These are phyloP conservation scores for Dasysyrphus albostriatus DNA, from an alignment of 2,888 invertebrate genomes.

Conservation along the genomic window DNA sequence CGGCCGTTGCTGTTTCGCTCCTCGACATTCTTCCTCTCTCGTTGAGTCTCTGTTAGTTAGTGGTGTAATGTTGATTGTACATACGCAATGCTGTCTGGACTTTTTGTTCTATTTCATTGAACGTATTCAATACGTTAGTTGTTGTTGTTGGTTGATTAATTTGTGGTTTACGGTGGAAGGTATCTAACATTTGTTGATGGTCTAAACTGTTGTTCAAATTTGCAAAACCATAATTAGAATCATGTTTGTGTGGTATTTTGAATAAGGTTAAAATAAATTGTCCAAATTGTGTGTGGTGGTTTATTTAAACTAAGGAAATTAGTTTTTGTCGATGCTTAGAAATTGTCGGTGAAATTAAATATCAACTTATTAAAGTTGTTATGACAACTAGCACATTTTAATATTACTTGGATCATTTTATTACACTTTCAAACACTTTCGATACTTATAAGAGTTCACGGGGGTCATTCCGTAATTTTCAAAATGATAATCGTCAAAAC, in stretches of 20 bases:
- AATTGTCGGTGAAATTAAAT: too few species aligned
- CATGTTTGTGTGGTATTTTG: background rate
- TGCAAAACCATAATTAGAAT: slow-evolving; percentile 2
- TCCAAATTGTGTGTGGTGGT: slow-evolving; percentile 40
- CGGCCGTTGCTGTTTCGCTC: slow-evolving; percentile 70
- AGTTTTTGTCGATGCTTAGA: background rate
- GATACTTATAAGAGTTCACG: too few species aligned
- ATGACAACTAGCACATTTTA: background rate
- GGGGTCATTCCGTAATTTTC: too few species aligned
- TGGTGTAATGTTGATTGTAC: slow-evolving; percentile 59
- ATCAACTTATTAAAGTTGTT: background rate
- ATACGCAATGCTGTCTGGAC: slow-evolving; percentile 59
- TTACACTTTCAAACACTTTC: too few species aligned
- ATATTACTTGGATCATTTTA: background rate
- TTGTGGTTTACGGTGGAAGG: slow-evolving; percentile 26
- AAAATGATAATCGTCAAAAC: too few species aligned
- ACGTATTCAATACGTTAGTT: slow-evolving; percentile 23
- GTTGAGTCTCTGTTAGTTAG: slow-evolving; percentile 52
- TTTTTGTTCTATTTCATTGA: slow-evolving; percentile 45
- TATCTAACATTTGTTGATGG: slow-evolving; percentile 45
- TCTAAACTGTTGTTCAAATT: slow-evolving; percentile 18
- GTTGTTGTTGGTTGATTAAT: slow-evolving; percentile 3
- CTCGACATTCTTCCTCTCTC: slow-evolving; percentile 59
- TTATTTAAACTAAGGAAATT: background rate
- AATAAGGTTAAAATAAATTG: slow-evolving; percentile 35